A percentile compares a stretch with the other conserved stretches of the same genome.
phyloP scores from a whole-genome alignment of 2,797 vertebrate genomes.

The Hybognathus amarus region DNA sequence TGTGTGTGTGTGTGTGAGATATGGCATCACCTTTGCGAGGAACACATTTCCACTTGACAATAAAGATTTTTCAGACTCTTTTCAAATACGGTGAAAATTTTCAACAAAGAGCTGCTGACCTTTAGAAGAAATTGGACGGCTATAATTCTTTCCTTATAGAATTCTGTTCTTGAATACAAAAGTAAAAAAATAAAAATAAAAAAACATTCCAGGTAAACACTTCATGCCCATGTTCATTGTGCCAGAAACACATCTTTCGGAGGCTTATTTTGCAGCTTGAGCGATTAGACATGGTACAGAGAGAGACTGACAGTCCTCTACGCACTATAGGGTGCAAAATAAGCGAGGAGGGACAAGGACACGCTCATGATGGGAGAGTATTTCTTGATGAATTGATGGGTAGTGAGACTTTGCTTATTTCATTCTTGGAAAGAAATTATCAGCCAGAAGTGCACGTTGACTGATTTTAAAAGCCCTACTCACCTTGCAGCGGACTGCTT shows the following conservation, averaged over 20 bases:
- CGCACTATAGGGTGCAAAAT: conserved; percentile 8
- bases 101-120: not conserved
- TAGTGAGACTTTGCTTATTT: conserved; percentile 54
- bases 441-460: conserved; percentile 19
- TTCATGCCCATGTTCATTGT: conserved; percentile 75
- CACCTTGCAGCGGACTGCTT: conserved; percentile 19
- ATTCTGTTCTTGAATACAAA: not conserved
- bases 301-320: not conserved
- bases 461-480: conserved; percentile 42
- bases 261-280: conserved; percentile 68
- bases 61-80: not conserved
- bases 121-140: not conserved
- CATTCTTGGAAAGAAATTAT: conserved; percentile 50
- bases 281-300: conserved; percentile 50
- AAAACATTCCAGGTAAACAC: conserved; percentile 69
- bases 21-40: not conserved
- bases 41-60: not conserved
- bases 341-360: conserved; percentile 24
- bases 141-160: not conserved
- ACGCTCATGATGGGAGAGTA: conserved; percentile 21
- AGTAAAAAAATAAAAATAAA: too few relatives aligned
- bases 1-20: not conserved
- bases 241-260: conserved; percentile 69
- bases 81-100: not conserved
- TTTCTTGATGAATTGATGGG: conserved; percentile 49